Base-by-base conservation (phyloP, 2,888 invertebrate genomes). In the Phasia obesa region DNA sequence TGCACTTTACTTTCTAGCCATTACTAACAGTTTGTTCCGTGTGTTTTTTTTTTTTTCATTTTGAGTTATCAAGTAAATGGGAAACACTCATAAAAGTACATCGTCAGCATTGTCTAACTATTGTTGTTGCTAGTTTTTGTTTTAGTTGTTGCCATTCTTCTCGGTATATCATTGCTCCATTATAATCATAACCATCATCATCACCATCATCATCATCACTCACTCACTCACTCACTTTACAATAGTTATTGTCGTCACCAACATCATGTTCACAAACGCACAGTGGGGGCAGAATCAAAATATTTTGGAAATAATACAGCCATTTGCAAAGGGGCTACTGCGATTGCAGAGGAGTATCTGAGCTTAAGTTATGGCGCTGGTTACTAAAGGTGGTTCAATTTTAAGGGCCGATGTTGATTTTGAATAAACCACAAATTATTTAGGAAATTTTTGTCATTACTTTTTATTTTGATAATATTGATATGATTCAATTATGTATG, bases 1-100 rank as follows among this genome's bases (percentile, higher is more conserved):
- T 79, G 73, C 64, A 75, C 79, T 79, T 70, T 74, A 55, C 60
- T 67, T 59, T 78, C 38, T 38, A 44, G 23, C 44, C 51, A 19
- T 44, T 67, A 11, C 23, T 23, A 42, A 47, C 2, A 19, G 62
- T 70, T 53, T n/a, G 3, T 60, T 49, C 7, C 23, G 27, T 59
- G 9, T n/a, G n/a, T n/a, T 47, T 15, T 17, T 62, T 44, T 9
- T 27, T 62, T 47, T 64, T 15, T 5, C 25, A 9, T 31, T 31
- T 31, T 31, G 4, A 1, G 7, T 35, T 35, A 11, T 35, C 11
- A 35, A 49, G 15, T 25, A 55, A 69, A 19, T 55, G 53, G 44
- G 4, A 51, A 73, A 27, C 69, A 53, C 31, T 59, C 38, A 23
- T 64, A 59, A n/a, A 49, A 73, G 60, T 70, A 69, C 69, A 62